Base-by-base conservation (phyloP, 2,113 vertebrate genomes). In the Saguinus imperator region DNA sequence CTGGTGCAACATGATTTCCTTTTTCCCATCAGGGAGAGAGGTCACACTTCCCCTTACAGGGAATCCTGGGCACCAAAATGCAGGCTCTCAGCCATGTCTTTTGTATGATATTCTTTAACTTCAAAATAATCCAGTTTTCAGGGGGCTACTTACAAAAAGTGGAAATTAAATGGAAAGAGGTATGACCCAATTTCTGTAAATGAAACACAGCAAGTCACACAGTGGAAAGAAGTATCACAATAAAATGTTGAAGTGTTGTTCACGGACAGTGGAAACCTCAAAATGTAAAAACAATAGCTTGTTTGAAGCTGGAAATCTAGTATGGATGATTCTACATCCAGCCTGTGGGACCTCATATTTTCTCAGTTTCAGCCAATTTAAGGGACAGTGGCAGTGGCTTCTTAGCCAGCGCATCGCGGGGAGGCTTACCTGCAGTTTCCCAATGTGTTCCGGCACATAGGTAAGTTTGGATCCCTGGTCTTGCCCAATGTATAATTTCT, bases 401-500 rank as follows among this genome's bases (percentile, higher is more conserved):
- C 40, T 40, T 48, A 16, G 27, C 21, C 48, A 82, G 82, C 20
- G 80, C 2, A 2, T 14, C 17, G 27, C 37, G 73, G 27, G 35
- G 73, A 87, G 14, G 96, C 97, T 98, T 98, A 98, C 98, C 98
- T 98, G 91, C 27, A 98, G 82, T 92, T 97, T 97, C 8, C 61
- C 96, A 95, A 98, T 98, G 52, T 96, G 58, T 87, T 97, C 97
- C 87, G 98, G 97, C 50, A 99, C 10, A 58, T 0, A 77, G 45
- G 92, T 92, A 50, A 99, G 70, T 96, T 98, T 98, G 89, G 87
- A 91, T 93, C 98, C 98, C 61, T 97, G 97, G 76, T 98, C 98
- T 98, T 99, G 98, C 66, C 98, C 98, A 48, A 98, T 52, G 66
- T 98, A 97, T 55, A 98, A 97, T 93, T 92, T 98, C 96, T 98